phyloP scores from a whole-genome alignment of 2,797 vertebrate genomes.

The Diceros bicornis region DNA sequence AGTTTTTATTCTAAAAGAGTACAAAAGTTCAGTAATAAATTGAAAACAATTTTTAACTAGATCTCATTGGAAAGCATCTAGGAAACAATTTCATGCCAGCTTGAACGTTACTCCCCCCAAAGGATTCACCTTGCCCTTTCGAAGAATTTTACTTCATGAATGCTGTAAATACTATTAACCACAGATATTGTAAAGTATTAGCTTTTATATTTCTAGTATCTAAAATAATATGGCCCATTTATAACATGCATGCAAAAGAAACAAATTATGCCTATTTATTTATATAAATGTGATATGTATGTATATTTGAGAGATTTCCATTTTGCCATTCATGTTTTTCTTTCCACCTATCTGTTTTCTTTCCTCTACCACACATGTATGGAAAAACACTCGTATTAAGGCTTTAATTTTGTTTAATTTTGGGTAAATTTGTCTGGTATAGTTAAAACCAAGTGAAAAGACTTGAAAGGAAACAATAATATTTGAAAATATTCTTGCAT shows the following conservation, averaged over 20 bases:
- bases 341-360: conserved; percentile 20
- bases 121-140: conserved; percentile 38
- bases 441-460: conserved; percentile 26
- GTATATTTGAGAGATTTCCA: not conserved
- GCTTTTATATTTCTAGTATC: conserved; percentile 44
- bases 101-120: conserved; percentile 23
- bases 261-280: conserved; percentile 2
- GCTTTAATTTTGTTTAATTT: conserved; percentile 46
- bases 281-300: not conserved
- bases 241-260: not conserved
- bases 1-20: conserved; percentile 49
- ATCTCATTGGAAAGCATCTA: conserved; percentile 45
- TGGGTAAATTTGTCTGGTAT: conserved; percentile 45
- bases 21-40: conserved; percentile 44
- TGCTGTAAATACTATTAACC: conserved; percentile 11
- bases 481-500: not conserved
- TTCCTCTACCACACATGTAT: not conserved
- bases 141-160: conserved; percentile 61
- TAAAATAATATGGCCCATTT: not conserved
- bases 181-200: not conserved
- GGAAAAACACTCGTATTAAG: not conserved
- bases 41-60: conserved; percentile 44
- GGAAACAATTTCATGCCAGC: conserved; percentile 59
- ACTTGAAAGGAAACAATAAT: not conserved
- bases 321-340: conserved; percentile 9